Base-by-base conservation (phyloP, 2,113 vertebrate species). In the Oryzias javanicus region DNA sequence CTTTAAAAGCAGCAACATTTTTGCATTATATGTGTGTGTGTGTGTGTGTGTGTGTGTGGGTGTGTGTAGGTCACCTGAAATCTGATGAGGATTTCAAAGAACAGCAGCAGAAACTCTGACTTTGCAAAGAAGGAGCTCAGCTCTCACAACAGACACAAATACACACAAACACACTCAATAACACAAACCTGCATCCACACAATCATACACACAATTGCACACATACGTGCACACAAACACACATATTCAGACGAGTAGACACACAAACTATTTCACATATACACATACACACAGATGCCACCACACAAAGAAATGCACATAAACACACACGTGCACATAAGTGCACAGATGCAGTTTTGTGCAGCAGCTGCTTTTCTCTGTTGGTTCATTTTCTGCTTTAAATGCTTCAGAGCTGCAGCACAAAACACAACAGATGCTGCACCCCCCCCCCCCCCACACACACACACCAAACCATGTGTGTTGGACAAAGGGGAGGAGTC, bases 311-410 rank as follows among this genome's bases (percentile, higher is more conserved):
- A 3, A 10, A 35, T 35, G 7, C 35, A 35, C n/a, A 47, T 19
- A 22, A 22, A 35, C 8, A 35, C 8, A 35, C 35, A 12, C 25
- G 25, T 6, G 25, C 25, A 27, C 35, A 35, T 3, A 13, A 12
- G 35, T 35, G 10, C 35, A 35, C 35, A 35, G 35, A 2, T 27
- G 25, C 25, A 27, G 25, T 27, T 35, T 12, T 35, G 35, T 35
- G 35, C 35, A 29, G 44, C 40, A 53, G 61, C 67, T 68, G 55
- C 60, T 56, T 60, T 77, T 83, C 72, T 71, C 58, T 17, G 47
- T 55, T 84, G 86, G 83, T 81, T 79, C 62, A 1, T 41, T 60
- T 22, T 4, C 4, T 64, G 62, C 46, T 57, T 72, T 77, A 70
- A 74, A 60, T 72, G 60, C 65, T 77, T 73, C 55, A 70, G 72